These are phyloP conservation scores for Pachypeltis micranthus DNA, from an alignment of 1,140 invertebrate genomes.

Conservation along the genomic window DNA sequence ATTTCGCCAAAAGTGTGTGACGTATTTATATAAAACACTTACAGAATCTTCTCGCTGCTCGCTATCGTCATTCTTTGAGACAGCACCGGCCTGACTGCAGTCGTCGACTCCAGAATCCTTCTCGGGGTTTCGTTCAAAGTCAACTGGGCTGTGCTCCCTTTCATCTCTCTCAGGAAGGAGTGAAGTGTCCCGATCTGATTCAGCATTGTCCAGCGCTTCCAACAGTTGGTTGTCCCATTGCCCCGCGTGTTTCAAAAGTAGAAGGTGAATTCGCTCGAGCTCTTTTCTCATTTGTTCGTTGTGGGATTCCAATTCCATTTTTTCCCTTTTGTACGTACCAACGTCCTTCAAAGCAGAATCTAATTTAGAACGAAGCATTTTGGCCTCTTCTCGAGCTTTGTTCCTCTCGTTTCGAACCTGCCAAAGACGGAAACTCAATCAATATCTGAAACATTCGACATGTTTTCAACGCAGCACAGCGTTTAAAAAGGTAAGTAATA, in stretches of 20 bases:
- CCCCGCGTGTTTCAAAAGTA: constrained; percentile 51
- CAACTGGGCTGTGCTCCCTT: constrained; percentile 14
- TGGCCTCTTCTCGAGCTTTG: constrained; percentile 73
- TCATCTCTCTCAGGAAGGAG: constrained; percentile 23
- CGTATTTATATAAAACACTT: too few species aligned
- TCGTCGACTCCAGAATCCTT: constrained; percentile 41
- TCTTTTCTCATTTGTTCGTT: constrained; percentile 72
- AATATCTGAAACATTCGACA: too few species aligned
- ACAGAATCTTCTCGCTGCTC: constrained; percentile 14
- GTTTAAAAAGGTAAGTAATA: too few species aligned
- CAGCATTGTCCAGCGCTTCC: constrained; percentile 36
- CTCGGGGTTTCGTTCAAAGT: constrained; percentile 12
- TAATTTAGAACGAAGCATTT: constrained; percentile 64
- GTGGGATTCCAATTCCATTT: constrained; percentile 63
- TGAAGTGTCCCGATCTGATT: constrained; percentile 35
- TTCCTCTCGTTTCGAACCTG: constrained; percentile 70
- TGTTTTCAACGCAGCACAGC: too few species aligned
- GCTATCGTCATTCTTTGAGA: constrained; percentile 36
- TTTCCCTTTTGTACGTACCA: constrained; percentile 60
- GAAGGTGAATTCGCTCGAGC: constrained; percentile 57
- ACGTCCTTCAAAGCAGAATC: constrained; percentile 68
- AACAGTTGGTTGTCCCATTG: constrained; percentile 35
- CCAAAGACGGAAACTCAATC: too few species aligned
- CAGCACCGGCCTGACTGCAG: constrained; percentile 45
- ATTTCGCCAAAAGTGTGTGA: too few species aligned